These are phyloP conservation scores for Spilogale gracilis DNA, from an alignment of 2,113 vertebrate species.

Conservation along the genomic window DNA sequence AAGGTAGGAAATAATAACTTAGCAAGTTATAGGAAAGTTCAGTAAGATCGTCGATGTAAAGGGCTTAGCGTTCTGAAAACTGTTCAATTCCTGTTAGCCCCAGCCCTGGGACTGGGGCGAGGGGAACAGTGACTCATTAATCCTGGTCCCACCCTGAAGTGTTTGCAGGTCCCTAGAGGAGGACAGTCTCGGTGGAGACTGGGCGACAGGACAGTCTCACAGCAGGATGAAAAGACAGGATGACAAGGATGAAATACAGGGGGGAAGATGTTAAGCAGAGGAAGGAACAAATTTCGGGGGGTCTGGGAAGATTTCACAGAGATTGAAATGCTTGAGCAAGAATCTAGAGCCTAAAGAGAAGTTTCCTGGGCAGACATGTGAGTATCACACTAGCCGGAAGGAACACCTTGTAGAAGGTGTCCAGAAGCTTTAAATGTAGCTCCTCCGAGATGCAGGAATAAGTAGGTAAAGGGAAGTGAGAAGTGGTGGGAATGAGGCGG, in stretches of 20 bases:
- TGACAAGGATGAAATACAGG: too few relatives aligned
- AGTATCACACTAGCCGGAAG: background rate
- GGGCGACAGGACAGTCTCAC: accelerated
- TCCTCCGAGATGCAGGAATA: background rate
- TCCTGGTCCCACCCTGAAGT: background rate
- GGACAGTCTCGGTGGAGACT: background rate
- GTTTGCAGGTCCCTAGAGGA: background rate
- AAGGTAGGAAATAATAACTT: background rate
- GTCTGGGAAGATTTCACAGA: background rate
- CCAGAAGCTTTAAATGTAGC: background rate
- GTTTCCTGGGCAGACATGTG: background rate
- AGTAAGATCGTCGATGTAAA: background rate
- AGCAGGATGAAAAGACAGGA: background rate
- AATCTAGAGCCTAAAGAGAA: background rate
- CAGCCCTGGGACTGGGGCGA: too few relatives aligned
- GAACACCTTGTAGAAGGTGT: background rate
- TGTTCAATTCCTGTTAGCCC: background rate
- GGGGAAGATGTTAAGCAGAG: background rate
- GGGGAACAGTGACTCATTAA: background rate
- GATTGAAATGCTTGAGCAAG: background rate
- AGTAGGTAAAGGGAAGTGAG: background rate
- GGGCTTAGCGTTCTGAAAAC: background rate
- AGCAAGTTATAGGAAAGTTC: background rate
- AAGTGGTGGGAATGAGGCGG: accelerated
- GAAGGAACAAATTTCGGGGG: background rate